Evolutionary conservation across 2,113 vertebrate species (phyloP).

Genomic region (Oostethus manadensis): DNA sequence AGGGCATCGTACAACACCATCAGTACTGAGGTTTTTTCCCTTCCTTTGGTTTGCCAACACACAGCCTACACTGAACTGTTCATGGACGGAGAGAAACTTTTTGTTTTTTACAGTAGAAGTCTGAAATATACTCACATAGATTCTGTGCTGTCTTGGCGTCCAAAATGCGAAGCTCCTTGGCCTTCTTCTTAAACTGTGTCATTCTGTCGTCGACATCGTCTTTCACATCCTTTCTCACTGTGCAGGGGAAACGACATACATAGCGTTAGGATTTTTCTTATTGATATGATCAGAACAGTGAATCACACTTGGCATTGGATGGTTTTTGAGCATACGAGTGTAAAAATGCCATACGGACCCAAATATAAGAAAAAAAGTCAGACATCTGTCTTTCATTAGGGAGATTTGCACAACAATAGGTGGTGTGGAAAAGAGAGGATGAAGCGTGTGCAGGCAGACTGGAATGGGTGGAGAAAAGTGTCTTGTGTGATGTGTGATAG

Average conservation of each 20-base stretch:
- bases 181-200: constrained; percentile 82
- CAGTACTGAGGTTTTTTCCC: neutral
- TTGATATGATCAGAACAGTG: too few relatives aligned
- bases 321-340: too few relatives aligned
- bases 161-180: constrained; percentile 88
- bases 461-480: too few relatives aligned
- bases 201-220: constrained; percentile 79
- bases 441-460: too few relatives aligned
- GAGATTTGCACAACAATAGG: too few relatives aligned
- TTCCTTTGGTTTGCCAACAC: neutral
- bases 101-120: neutral
- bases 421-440: too few relatives aligned
- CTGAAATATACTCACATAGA: constrained; percentile 81
- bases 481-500: too few relatives aligned
- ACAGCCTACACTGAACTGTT: neutral
- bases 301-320: too few relatives aligned
- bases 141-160: constrained; percentile 93
- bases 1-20: constrained; percentile 12
- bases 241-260: constrained; percentile 14
- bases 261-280: neutral
- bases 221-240: constrained; percentile 79
- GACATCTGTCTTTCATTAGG: too few relatives aligned
- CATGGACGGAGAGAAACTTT: neutral
- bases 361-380: too few relatives aligned
- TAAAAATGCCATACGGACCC: too few relatives aligned